phyloP scores from a whole-genome alignment of 2,888 invertebrate genomes.

The Acanthococcus lagerstroemiae region DNA sequence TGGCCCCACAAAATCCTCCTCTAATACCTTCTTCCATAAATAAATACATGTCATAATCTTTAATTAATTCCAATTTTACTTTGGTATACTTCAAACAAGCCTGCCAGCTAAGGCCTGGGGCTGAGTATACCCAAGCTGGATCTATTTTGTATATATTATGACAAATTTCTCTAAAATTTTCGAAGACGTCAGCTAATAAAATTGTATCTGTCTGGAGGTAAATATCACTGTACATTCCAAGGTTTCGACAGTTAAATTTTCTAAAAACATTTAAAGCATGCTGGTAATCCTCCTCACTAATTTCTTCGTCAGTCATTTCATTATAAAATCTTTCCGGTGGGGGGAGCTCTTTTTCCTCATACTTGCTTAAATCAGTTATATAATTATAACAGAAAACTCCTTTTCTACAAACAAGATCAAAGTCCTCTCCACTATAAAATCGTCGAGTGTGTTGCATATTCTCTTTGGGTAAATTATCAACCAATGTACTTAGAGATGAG shows the following conservation, averaged over 20 bases:
- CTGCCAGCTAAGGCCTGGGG: slow-evolving; percentile 3
- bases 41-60: slow-evolving; percentile 6
- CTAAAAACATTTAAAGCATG: not conserved
- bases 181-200: slow-evolving; percentile 3
- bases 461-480: not conserved
- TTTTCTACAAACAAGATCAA: not conserved
- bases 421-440: not conserved
- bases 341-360: not conserved
- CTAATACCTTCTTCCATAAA: slow-evolving; percentile 2
- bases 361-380: not conserved
- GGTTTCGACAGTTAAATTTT: not conserved
- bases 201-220: not conserved
- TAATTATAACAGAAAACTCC: slow-evolving; percentile 1
- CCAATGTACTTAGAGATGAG: not conserved
- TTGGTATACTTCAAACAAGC: slow-evolving; percentile 8
- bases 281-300: slow-evolving; percentile 7
- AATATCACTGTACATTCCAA: not conserved
- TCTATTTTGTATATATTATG: slow-evolving; percentile 5
- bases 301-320: slow-evolving; percentile 33
- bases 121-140: slow-evolving; percentile 1
- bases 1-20: not conserved
- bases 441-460: not conserved
- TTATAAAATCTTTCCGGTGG: slow-evolving; percentile 3
- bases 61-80: slow-evolving; percentile 9
- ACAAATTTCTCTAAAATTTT: slow-evolving; percentile 2